A percentile compares a stretch with the other conserved stretches of the same genome.
Conservation (phyloP, 2,797 vertebrate genomes). For the Gadopsis bispinosus region DNA sequence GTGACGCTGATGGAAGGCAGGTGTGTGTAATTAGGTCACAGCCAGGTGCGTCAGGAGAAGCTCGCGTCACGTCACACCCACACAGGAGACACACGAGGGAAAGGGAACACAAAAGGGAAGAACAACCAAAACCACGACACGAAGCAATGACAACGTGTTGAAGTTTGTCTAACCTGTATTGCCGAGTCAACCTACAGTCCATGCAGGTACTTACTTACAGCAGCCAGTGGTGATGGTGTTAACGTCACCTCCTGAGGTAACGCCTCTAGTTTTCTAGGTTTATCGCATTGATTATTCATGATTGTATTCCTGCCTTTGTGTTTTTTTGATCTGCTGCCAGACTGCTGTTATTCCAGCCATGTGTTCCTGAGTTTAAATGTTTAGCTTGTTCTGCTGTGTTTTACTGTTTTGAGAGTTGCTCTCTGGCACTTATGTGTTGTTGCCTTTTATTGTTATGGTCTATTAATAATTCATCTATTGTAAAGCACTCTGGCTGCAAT, state of each 20-base stretch:
- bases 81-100: too few relatives aligned
- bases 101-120: too few relatives aligned
- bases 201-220: background rate
- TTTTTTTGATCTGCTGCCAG: conserved; percentile 28
- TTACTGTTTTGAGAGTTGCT: conserved; percentile 30
- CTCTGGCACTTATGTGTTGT: conserved; percentile 31
- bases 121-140: too few relatives aligned
- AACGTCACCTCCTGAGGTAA: conserved; percentile 17
- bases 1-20: too few relatives aligned
- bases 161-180: conserved; percentile 36
- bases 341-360: conserved; percentile 12
- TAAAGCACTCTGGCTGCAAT: conserved; percentile 31
- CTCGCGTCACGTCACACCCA: too few relatives aligned
- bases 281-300: conserved; percentile 43
- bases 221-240: conserved; percentile 3
- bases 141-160: conserved; percentile 38
- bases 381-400: conserved; percentile 21
- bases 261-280: background rate
- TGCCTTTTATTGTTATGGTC: conserved; percentile 40
- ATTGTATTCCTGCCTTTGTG: conserved; percentile 13
- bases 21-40: too few relatives aligned
- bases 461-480: conserved; percentile 54
- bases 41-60: too few relatives aligned
- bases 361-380: conserved; percentile 24
- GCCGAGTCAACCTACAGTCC: conserved; percentile 5